A percentile compares a stretch with the other conserved stretches of the same genome.
These are phyloP conservation scores for Pilophorus perplexus DNA, from an alignment of 2,888 invertebrate species.

Conservation along the genomic window DNA sequence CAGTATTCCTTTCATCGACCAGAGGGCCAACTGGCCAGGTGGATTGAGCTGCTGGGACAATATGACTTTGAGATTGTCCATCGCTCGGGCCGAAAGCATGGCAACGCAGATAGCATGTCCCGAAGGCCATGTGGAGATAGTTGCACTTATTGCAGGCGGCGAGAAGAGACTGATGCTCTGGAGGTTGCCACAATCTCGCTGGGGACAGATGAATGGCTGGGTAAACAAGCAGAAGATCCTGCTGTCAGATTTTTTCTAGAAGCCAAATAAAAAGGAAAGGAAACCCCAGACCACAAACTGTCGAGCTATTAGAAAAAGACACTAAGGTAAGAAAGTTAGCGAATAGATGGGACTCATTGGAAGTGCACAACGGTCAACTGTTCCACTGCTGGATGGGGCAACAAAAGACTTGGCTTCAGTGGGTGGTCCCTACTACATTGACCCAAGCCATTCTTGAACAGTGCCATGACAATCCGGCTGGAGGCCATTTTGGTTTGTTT, in stretches of 20 bases:
- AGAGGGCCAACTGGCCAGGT: neutral
- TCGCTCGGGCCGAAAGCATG: too few species aligned
- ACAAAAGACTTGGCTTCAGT: neutral
- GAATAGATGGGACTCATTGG: neutral
- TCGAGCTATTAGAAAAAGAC: neutral
- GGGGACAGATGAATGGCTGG: neutral
- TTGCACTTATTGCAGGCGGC: neutral
- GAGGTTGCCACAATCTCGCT: neutral
- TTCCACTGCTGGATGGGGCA: neutral
- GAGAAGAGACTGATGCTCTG: neutral
- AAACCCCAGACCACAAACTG: neutral
- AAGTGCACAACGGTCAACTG: neutral
- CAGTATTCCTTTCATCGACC: neutral
- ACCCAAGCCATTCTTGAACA: neutral
- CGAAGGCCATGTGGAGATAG: neutral
- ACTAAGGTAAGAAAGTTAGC: neutral
- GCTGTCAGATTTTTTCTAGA: neutral
- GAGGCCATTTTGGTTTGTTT: conserved; percentile 3
- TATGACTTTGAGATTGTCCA: neutral
- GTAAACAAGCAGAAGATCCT: neutral
- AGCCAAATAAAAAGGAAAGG: neutral
- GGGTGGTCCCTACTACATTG: neutral
- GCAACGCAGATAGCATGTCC: neutral
- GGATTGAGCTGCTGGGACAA: neutral
- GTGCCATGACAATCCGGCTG: neutral